Evolutionary conservation across 2,797 vertebrate genomes (phyloP).

Genomic region (Chelidonichthys spinosus): DNA sequence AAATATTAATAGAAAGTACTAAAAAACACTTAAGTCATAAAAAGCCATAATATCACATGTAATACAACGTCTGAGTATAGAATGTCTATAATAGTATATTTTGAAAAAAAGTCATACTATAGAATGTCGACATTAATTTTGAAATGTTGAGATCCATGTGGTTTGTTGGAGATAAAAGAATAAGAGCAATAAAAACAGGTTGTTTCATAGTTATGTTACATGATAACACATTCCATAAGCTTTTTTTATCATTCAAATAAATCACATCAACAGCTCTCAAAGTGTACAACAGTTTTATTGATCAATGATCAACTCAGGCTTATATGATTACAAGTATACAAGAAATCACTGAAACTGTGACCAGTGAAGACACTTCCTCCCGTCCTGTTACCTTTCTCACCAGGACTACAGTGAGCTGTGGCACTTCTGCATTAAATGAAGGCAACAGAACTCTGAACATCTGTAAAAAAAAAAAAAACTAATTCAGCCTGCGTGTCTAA

Average conservation of each 20-base stretch:
- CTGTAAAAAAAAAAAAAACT: slow-evolving; percentile 26
- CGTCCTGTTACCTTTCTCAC: slow-evolving; percentile 17
- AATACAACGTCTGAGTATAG: no score
- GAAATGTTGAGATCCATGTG: no score
- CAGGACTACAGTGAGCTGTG: slow-evolving; percentile 24
- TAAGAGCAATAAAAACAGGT: no score
- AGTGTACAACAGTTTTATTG: slow-evolving; percentile 83
- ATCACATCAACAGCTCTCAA: slow-evolving; percentile 36
- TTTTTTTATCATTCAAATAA: slow-evolving; percentile 1
- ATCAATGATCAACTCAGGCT: slow-evolving; percentile 77
- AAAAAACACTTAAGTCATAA: no score
- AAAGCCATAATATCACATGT: no score
- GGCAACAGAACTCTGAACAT: slow-evolving; percentile 36
- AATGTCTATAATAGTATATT: no score
- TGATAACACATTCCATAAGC: not conserved
- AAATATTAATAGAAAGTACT: no score
- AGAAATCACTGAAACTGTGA: slow-evolving; percentile 68
- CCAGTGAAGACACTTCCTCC: slow-evolving; percentile 56
- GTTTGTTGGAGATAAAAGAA: no score
- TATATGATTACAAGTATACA: slow-evolving; percentile 81
- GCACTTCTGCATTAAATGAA: slow-evolving; percentile 44
- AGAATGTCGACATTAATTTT: no score
- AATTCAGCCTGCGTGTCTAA: slow-evolving; percentile 4
- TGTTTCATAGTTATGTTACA: no score
- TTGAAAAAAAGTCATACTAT: no score